phyloP scores from a whole-genome alignment of 2,797 vertebrate genomes.

The Discoglossus pictus region DNA sequence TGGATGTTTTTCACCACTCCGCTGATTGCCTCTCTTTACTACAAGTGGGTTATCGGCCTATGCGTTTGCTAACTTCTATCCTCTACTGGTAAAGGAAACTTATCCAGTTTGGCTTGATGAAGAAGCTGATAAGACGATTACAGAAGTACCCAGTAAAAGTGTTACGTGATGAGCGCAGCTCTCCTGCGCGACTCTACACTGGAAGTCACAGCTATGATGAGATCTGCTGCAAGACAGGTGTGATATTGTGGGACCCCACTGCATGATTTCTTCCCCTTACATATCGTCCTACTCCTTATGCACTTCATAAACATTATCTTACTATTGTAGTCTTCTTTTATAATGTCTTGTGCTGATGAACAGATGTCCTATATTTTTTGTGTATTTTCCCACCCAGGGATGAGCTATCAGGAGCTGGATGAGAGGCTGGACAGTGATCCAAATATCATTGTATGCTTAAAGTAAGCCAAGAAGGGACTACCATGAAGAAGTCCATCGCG shows the following conservation, averaged over 20 bases:
- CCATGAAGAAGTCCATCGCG: no score
- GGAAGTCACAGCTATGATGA: slow-evolving; percentile 97
- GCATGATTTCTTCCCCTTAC: neutral
- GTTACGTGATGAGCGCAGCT: slow-evolving; percentile 81
- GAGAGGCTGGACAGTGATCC: slow-evolving; percentile 96
- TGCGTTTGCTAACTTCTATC: no score
- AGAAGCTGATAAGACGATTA: slow-evolving; percentile 88
- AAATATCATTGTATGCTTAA: slow-evolving; percentile 97
- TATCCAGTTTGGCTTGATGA: slow-evolving; percentile 97
- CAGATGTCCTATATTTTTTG: no score
- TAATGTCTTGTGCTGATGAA: no score
- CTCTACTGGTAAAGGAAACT: slow-evolving; percentile 73
- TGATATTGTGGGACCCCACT: neutral
- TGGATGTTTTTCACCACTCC: no score
- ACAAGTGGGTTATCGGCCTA: no score
- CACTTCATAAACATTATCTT: no score
- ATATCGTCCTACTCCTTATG: no score
- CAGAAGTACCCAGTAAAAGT: slow-evolving; percentile 96
- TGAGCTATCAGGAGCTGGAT: slow-evolving; percentile 95
- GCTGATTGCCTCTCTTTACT: no score
- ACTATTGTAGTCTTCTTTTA: no score
- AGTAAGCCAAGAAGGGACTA: no score
- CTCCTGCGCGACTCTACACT: slow-evolving; percentile 87
- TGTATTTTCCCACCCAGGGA: slow-evolving; percentile 71
- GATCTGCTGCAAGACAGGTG: slow-evolving; percentile 98